A percentile compares a stretch with the other conserved stretches of the same genome.
These are phyloP conservation scores for Nasonia oneida DNA, from an alignment of 2,888 invertebrate genomes.

Conservation along the genomic window DNA sequence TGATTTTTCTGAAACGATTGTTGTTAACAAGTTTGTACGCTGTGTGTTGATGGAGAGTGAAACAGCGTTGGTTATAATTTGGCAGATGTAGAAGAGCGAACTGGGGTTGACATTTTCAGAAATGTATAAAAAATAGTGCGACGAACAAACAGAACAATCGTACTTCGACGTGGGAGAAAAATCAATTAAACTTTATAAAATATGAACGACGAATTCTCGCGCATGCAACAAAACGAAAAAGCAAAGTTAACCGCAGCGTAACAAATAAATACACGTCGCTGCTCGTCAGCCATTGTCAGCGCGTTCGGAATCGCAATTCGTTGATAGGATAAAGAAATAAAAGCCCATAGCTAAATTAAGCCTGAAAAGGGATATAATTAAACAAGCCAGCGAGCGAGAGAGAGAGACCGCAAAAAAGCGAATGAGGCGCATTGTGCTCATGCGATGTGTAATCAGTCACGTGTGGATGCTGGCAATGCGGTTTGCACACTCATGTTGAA, in stretches of 20 bases:
- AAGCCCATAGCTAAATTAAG: not conserved
- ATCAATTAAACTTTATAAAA: too few species aligned
- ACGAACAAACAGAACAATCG: too few species aligned
- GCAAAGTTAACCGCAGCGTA: not conserved
- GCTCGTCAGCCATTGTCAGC: not conserved
- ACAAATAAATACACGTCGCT: not conserved
- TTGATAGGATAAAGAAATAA: not conserved
- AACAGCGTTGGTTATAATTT: too few species aligned
- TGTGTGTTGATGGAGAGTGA: too few species aligned
- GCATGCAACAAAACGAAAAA: not conserved
- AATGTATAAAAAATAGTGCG: not conserved
- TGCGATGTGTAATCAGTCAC: slow-evolving; percentile 49
- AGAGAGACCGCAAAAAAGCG: not conserved
- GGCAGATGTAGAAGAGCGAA: too few species aligned
- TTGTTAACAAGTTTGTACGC: not conserved
- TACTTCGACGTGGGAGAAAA: too few species aligned
- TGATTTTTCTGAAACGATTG: not conserved
- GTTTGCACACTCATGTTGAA: slow-evolving; percentile 37
- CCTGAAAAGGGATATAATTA: slow-evolving; percentile 17
- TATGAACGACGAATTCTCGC: not conserved
- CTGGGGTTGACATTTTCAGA: not conserved
- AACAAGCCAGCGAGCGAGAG: not conserved
- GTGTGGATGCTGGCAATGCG: slow-evolving; percentile 39
- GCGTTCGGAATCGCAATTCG: not conserved
- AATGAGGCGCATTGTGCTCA: slow-evolving; percentile 31